These are phyloP conservation scores for Bombus picipes DNA, from an alignment of 1,140 invertebrate genomes.

Conservation along the genomic window DNA sequence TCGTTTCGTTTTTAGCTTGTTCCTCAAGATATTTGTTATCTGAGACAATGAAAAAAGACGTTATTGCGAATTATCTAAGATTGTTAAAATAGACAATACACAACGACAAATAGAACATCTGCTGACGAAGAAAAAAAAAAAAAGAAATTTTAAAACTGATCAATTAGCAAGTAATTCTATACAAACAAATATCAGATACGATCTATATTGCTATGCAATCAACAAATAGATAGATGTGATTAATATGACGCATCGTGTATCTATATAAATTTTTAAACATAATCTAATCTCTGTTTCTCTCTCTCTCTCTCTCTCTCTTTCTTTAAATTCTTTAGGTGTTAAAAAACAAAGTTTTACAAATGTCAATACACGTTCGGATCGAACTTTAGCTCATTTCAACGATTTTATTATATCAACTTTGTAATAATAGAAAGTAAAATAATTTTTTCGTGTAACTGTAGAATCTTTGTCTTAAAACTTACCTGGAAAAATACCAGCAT, in stretches of 20 bases:
- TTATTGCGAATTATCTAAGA: too few relatives aligned
- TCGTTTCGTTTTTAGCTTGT: not conserved
- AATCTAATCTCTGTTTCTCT: not conserved
- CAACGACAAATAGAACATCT: too few relatives aligned
- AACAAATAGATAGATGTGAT: too few relatives aligned
- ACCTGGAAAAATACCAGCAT: constrained; percentile 54
- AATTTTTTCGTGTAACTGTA: not conserved
- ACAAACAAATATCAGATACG: not conserved
- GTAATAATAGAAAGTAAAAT: not conserved
- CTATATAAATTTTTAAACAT: too few relatives aligned
- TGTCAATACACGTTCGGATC: too few relatives aligned
- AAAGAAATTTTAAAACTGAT: not conserved
- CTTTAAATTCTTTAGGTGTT: not conserved
- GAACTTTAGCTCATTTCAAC: not conserved
- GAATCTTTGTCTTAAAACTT: not conserved
- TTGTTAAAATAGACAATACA: too few relatives aligned
- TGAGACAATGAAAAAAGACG: too few relatives aligned
- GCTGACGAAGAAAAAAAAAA: not conserved
- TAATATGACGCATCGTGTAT: too few relatives aligned
- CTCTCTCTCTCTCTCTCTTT: too few relatives aligned
- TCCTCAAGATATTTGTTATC: not conserved
- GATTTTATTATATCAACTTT: not conserved
- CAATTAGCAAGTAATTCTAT: not conserved
- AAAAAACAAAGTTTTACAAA: too few relatives aligned
- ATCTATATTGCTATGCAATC: too few relatives aligned